phyloP scores from a whole-genome alignment of 92 coral and sea anemone genomes.

The Porites rus region DNA sequence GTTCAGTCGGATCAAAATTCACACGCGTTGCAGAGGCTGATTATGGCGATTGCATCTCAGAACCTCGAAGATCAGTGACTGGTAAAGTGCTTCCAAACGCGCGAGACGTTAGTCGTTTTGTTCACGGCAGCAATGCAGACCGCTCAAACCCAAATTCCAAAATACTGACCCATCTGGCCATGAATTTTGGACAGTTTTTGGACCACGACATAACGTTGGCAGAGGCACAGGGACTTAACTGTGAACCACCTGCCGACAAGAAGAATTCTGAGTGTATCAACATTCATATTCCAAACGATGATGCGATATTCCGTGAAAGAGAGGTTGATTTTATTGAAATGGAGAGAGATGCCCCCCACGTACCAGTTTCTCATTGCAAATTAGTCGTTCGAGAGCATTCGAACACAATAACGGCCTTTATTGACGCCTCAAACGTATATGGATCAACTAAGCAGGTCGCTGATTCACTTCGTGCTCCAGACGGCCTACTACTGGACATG shows the following conservation, averaged over 20 bases:
- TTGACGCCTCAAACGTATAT: constrained; percentile 79
- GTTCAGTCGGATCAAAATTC: constrained; percentile 56
- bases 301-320: constrained; percentile 14
- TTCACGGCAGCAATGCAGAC: constrained; percentile 41
- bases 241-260: constrained; percentile 20
- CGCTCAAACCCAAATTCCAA: constrained; percentile 26
- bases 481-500: constrained; percentile 35
- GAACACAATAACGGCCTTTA: constrained; percentile 62
- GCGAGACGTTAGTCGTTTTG: constrained; percentile 28
- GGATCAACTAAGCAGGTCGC: constrained; percentile 39
- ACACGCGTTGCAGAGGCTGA: constrained; percentile 49
- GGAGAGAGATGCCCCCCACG: constrained; percentile 52
- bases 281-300: constrained; percentile 51
- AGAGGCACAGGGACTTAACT: constrained; percentile 27
- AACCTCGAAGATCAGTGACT: constrained; percentile 42
- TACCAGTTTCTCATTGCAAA: constrained; percentile 23
- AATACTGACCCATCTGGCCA: constrained; percentile 58
- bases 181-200: constrained; percentile 81
- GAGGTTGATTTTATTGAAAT: constrained; percentile 6
- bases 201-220: constrained; percentile 79
- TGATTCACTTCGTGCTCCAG: constrained; percentile 38
- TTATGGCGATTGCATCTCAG: constrained; percentile 66
- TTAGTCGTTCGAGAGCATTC: constrained; percentile 38
- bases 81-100: constrained; percentile 53
- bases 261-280: constrained; percentile 46